Evolutionary conservation across 1,140 invertebrate genomes (phyloP).

Genomic region (Chlorops oryzae): DNA sequence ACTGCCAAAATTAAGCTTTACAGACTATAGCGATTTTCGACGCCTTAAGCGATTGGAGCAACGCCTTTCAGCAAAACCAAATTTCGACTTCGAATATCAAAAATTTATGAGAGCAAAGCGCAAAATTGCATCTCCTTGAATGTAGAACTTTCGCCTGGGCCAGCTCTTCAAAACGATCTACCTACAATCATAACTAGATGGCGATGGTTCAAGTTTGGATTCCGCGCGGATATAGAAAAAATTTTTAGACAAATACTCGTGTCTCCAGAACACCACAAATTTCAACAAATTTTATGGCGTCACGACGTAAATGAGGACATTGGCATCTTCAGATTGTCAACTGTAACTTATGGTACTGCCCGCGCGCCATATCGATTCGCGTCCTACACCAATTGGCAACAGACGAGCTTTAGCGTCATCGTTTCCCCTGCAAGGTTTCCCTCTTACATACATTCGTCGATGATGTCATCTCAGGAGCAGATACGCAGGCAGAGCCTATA

Average conservation of each 20-base stretch:
- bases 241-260: slow-evolving; percentile 7
- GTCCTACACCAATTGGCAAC: too few species aligned
- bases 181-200: slow-evolving; percentile 5
- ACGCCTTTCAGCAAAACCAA: background rate
- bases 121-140: background rate
- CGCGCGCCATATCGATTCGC: too few species aligned
- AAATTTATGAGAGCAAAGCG: background rate
- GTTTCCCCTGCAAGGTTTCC: too few species aligned
- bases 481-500: too few species aligned
- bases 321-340: too few species aligned
- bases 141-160: background rate
- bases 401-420: too few species aligned
- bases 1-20: background rate
- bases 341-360: too few species aligned
- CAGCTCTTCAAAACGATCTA: slow-evolving; percentile 5
- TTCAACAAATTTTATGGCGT: too few species aligned
- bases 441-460: too few species aligned
- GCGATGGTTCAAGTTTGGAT: slow-evolving; percentile 1
- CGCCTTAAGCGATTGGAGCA: slow-evolving; percentile 1
- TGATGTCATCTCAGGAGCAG: too few species aligned
- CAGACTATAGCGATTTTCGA: background rate
- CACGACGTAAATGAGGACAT: too few species aligned
- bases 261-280: too few species aligned
- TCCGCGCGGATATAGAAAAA: slow-evolving; percentile 1
- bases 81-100: background rate